Evolutionary conservation across 2,797 vertebrate genomes (phyloP).

Genomic region (Argya squamiceps): DNA sequence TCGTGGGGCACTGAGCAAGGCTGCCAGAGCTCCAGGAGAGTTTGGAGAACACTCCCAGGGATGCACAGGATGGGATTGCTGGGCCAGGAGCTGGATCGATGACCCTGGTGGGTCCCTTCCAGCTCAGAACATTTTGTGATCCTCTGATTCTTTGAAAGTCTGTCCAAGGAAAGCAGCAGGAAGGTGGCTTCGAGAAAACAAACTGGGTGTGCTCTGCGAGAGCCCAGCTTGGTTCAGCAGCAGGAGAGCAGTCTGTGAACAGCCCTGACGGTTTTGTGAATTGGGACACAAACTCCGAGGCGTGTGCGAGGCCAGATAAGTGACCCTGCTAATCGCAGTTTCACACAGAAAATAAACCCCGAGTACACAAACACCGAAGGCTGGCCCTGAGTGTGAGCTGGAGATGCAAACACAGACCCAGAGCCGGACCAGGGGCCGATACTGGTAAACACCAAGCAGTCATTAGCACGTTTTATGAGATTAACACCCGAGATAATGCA

Average conservation of each 20-base stretch:
- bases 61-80: not conserved
- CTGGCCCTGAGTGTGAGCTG: not conserved
- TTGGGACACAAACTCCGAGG: not conserved
- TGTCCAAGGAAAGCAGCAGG: not conserved
- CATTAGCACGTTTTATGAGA: constrained; percentile 54
- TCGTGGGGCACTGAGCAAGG: not conserved
- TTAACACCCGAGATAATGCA: constrained; percentile 29
- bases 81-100: not conserved
- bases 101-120: not conserved
- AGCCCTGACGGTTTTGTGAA: not conserved
- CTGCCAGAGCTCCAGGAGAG: not conserved
- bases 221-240: not conserved
- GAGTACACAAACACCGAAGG: not conserved
- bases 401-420: constrained; percentile 10
- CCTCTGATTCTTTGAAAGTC: not conserved
- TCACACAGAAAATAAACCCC: not conserved
- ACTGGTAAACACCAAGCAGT: constrained; percentile 37
- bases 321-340: not conserved
- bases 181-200: not conserved
- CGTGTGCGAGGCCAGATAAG: not conserved
- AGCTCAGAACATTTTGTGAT: not conserved
- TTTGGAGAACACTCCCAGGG: not conserved
- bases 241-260: not conserved
- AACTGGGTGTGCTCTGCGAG: not conserved
- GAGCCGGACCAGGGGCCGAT: constrained; percentile 1